Evolutionary conservation across 2,113 vertebrate species (phyloP), one percentile per base, ranked within the genome.

Genomic region (Colossoma macropomum): DNA sequence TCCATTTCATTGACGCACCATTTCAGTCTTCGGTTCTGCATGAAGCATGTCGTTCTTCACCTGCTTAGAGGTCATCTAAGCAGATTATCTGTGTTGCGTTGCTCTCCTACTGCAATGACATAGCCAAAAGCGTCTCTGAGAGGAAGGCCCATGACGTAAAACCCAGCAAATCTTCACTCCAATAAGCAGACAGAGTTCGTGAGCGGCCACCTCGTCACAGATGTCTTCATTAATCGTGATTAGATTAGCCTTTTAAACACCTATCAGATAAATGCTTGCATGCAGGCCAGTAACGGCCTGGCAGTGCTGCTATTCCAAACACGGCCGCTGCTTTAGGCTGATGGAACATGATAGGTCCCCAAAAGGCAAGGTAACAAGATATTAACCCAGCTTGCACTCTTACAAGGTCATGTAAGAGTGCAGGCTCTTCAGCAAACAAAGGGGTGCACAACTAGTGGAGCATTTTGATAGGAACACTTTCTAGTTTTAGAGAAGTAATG

Each of bases 21-120:
- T 54, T 77, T 63, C 32, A 48, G 75, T 60, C 32, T 59, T 73
- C 80, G 66, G 32, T 45, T 48, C 73, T 54, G 73, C 38, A 68
- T 81, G 38, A 82, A 66, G 54, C 17, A 34, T 78, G 70, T 45
- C 25, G 69, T 75, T 82, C 69, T 78, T 16, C 81, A 38, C 48
- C 84, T 73, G 84, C 63, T 86, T 85, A 88, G 28, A 83, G 6
- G 23, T 4, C 9, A 28, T 59, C 13, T 88, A 86, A 84, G 85
- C 50, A 59, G 85, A 88, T 88, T 84, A 89, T 66, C 66, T 65
- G 45, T 59, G 76, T 10, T 66, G 19, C 59, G 54, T 54, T n/a
- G 66, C 48, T 75, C 54, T 75, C 62, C 38, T 81, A 34, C 25
- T 63, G 66, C 73, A 86, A 77, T 83, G 73, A 83, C 79, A 28